Base-by-base conservation (phyloP, 2,113 vertebrate species). In the Manacus vitellinus region DNA sequence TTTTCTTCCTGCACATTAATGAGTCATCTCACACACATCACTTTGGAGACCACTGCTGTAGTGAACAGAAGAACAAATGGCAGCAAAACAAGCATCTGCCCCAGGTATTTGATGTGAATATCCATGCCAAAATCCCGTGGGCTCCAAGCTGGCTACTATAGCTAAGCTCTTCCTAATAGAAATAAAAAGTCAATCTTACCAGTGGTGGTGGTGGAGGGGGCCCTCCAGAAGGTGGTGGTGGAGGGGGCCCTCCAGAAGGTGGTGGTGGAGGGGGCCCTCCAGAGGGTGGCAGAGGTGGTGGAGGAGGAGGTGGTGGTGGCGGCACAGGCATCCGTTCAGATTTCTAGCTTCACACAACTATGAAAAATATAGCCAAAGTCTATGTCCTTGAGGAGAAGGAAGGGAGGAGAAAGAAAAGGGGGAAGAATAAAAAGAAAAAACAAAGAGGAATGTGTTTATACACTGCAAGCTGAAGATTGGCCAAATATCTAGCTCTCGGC, bases 321-420 rank as follows among this genome's bases (percentile, higher is more conserved):
- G 98, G 98, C 85, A 98, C 97, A 49, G 98, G 98, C 98, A 98
- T 98, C 91, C 19, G 79, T 94, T 94, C 88, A 4, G 92, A 31
- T 94, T 85, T 86, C 77, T 79, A 83, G 55, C 74, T 95, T 94
- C 96, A 79, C 86, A 8, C 67, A 68, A 72, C 51, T 95, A 86
- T 10, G 83, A 96, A 96, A 83, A 93, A 91, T 88, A 71, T 0
- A 77, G 87, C 68, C 62, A 13, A 68, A 82, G 73, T 78, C 85
- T 88, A 27, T 28, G 62, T 81, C 87, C 93, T 91, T 76, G 83
- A 82, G 56, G 62, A 67, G 66, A 82, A 88, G 59, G 67, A 86
- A 81, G 33, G 65, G 75, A 91, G 39, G 41, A 95, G 76, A 93
- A 82, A 62, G 22, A 82, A 71, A 86, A 81, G 21, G 33, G 63